Conservation (phyloP, 2,888 invertebrate genomes). For the Ectobius pallidus region DNA sequence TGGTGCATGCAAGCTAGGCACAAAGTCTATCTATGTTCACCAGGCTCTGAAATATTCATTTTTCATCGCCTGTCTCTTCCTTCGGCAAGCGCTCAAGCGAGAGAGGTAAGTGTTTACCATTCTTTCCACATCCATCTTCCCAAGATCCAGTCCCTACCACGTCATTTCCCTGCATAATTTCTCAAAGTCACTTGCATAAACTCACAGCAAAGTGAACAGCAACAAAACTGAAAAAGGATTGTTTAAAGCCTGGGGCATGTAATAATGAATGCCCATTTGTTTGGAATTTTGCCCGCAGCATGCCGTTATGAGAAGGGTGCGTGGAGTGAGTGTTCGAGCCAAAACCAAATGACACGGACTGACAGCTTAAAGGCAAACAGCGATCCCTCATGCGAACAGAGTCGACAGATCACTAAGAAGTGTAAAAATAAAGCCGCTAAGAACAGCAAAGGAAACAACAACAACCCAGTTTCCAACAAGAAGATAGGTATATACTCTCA, state of each 20-base stretch:
- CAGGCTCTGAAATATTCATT: no score
- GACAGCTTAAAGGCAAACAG: constrained; percentile 80
- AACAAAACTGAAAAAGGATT: no score
- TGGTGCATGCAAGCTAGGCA: no score
- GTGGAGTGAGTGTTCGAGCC: constrained; percentile 83
- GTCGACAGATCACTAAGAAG: constrained; percentile 82
- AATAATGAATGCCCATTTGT: constrained; percentile 17
- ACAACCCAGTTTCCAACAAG: constrained; percentile 12
- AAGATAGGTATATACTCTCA: constrained; percentile 10
- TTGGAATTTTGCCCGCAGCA: constrained; percentile 59
- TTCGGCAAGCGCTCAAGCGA: no score
- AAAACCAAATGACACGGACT: constrained; percentile 81
- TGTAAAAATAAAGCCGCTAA: constrained; percentile 77
- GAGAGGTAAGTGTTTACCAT: no score
- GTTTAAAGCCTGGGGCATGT: constrained; percentile 1
- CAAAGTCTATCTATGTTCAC: no score
- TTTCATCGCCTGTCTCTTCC: no score
- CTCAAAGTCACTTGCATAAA: no score
- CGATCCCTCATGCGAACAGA: constrained; percentile 82
- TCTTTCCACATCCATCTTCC: no score
- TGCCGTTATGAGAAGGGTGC: constrained; percentile 89
- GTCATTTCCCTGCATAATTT: no score
- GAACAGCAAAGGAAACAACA: constrained; percentile 65
- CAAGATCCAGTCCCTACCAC: no score
- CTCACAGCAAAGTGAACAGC: no score